Evolutionary conservation across 2,888 invertebrate genomes (phyloP), one percentile per base, ranked within the genome.

Genomic region (Aleiodes leptofemur): DNA sequence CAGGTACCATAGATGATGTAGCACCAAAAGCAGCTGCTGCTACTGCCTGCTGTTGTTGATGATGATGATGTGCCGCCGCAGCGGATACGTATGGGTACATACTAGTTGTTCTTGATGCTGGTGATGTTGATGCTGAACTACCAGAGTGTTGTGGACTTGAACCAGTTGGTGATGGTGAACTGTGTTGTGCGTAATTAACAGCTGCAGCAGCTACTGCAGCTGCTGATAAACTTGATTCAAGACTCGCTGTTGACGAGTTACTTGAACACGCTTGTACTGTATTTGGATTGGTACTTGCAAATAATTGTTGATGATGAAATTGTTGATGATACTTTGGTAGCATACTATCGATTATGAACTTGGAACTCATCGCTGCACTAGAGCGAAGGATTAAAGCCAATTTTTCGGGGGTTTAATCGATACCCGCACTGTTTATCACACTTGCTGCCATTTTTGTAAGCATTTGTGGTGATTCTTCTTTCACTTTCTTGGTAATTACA

Each of bases 321-420:
- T 94, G 92, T 90, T 94, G 94, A 90, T 93, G 96, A 92, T 97
- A 97, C 93, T 97, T 97, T 88, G 97, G 97, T 92, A 97, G 95
- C 96, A 97, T 97, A 93, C 96, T 96, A 96, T 97, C 97, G 93
- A 97, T 96, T 93, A 96, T 96, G 94, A 97, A 97, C 94, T 97
- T 97, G 93, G 96, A 96, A 94, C 95, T 96, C 97, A 97, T 97
- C 77, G 81, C 81, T 81, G 79, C 78, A 48, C 75, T 38, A 56
- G 59, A 73, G 73, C 11, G 55, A 77, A 74, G 73, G 34, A 6
- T 34, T 2, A 3, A 6, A 34, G 34, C 4, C 34, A 6, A 34
- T 34, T 34, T 34, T 34, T 34, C 4, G 81, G 74, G 81, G 74
- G 72, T 76, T 81, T 64, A 76, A 79, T 83, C 85, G 85, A 82